These are phyloP conservation scores for Girardinus metallicus DNA, from an alignment of 2,797 vertebrate genomes.

Conservation along the genomic window DNA sequence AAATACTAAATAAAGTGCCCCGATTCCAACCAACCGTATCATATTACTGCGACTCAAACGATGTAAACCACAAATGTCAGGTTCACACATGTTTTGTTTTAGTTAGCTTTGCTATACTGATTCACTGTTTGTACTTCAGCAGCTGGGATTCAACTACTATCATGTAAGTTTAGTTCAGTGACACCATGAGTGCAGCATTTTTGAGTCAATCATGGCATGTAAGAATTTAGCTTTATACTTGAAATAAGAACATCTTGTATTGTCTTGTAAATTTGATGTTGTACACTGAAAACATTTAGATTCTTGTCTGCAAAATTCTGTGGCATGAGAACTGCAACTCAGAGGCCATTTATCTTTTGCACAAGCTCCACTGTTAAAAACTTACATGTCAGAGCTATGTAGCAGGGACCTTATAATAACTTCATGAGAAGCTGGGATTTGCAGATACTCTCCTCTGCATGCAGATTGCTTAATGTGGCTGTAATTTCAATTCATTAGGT, in stretches of 20 bases:
- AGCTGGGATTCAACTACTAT: not conserved
- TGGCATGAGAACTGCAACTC: too few relatives aligned
- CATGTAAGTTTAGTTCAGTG: not conserved
- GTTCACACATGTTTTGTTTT: not conserved
- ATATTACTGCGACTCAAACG: not conserved
- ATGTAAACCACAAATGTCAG: not conserved
- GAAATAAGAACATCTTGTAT: not conserved
- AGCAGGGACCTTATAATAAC: not conserved
- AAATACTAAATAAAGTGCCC: not conserved
- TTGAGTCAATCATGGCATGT: not conserved
- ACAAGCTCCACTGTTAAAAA: not conserved
- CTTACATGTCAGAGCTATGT: not conserved
- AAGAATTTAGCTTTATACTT: not conserved
- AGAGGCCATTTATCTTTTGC: not conserved
- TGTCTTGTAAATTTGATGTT: not conserved
- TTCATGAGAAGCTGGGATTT: not conserved
- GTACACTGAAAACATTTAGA: not conserved
- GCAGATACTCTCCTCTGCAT: not conserved
- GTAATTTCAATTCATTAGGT: not conserved
- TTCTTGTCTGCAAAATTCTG: too few relatives aligned
- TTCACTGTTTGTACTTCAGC: not conserved
- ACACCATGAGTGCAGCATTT: not conserved
- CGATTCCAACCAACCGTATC: too few relatives aligned
- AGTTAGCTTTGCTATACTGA: not conserved
- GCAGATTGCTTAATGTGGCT: not conserved